These are phyloP conservation scores for Drosophila melanica DNA, from an alignment of 1,140 invertebrate genomes.

Conservation along the genomic window DNA sequence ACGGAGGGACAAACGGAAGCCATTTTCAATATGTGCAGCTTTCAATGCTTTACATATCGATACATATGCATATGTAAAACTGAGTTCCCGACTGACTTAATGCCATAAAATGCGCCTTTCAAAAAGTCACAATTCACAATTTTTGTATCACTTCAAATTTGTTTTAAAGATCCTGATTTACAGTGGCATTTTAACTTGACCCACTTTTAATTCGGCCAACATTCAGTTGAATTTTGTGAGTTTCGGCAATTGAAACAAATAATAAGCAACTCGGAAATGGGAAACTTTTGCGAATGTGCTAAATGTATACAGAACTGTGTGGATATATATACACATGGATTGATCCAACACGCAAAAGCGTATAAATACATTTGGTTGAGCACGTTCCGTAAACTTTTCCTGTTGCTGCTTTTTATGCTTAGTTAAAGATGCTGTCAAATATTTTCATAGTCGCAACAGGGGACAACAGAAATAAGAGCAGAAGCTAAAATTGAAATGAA, in stretches of 20 bases:
- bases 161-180: not conserved
- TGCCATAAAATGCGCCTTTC: no score
- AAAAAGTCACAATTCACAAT: no score
- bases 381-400: constrained; percentile 1
- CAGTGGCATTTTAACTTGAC: not conserved
- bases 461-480: constrained; percentile 16
- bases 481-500: constrained; percentile 33
- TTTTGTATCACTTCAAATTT: no score
- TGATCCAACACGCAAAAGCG: not conserved
- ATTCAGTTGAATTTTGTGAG: not conserved
- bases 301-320: not conserved
- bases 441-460: constrained; percentile 11
- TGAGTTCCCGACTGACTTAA: no score
- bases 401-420: constrained; percentile 18
- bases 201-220: not conserved
- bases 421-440: constrained; percentile 41
- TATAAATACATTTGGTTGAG: not conserved
- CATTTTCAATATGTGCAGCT: no score
- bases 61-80: no score
- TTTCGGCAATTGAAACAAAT: not conserved
- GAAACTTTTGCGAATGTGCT: not conserved
- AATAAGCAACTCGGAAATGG: not conserved
- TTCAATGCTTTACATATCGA: no score
- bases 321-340: not conserved
- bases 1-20: no score